Base-by-base conservation (phyloP, 2,888 invertebrate genomes). In the Thumatha senex region DNA sequence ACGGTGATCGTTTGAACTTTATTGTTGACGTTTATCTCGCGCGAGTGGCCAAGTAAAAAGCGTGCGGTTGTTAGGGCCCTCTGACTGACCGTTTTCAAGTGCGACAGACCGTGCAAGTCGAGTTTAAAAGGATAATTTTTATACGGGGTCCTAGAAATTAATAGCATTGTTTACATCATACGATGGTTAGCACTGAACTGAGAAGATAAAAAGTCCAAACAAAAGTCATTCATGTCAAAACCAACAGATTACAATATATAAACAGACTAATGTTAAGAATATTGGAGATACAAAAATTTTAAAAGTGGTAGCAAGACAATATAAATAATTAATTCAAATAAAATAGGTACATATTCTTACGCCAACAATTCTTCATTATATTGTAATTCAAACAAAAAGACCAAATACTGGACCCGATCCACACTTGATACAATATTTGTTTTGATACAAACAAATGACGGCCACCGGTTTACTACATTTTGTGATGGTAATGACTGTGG, bases 341-440 rank as follows among this genome's bases (percentile, higher is more conserved):
- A 62, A 70, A 76, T 66, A 24, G 18, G 18, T 24, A 79, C 70
- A 61, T 72, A 75, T 63, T 66, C 61, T 43, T 36, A 65, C 68
- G 71, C 63, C 77, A 76, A 90, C 88, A 89, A 89, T 87, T 79
- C 81, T 82, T 83, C 86, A 86, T 89, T 88, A 89, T 88, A 81
- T 86, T 80, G 82, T 84, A 83, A 82, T 70, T 64, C 77, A 84
- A 88, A 89, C 78, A 84, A 81, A 74, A 67, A 67, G 78, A 68
- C 76, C 80, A 82, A 83, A 87, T 64, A 83, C 86, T 86, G 91
- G 91, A 90, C 91, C 63, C 76, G 68, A 68, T 70, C 67, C 72
- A 78, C 91, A 91, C 91, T 89, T 91, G 91, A 70, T 73, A 69
- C 79, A 91, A 91, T 91, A 90, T 91, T 91, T 85, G 82, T 80